Evolutionary conservation across 2,797 vertebrate genomes (phyloP).

Genomic region (Rhynchotus rufescens): DNA sequence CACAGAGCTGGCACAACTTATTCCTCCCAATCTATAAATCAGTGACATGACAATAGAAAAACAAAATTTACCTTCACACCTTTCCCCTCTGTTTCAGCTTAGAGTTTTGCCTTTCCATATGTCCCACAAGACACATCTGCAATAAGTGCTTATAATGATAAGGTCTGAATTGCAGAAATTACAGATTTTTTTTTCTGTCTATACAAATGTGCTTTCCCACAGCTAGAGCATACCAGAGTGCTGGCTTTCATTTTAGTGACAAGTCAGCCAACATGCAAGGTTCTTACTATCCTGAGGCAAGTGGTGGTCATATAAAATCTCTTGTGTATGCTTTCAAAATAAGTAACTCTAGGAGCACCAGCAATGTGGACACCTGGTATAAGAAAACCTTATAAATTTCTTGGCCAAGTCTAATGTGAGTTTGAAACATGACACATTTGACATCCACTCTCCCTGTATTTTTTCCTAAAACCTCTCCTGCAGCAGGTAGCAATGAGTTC

Average conservation of each 20-base stretch:
- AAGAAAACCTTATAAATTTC: not conserved
- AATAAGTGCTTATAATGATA: not conserved
- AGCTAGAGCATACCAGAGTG: not conserved
- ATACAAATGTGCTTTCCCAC: not conserved
- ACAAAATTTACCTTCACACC: not conserved
- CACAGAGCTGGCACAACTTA: not conserved
- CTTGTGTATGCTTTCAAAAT: not conserved
- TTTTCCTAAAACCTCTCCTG: not conserved
- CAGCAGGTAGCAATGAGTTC: not conserved
- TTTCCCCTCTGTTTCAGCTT: not conserved
- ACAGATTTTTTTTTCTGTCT: fast-evolving
- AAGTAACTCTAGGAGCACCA: not conserved
- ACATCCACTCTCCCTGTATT: not conserved
- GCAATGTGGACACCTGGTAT: not conserved
- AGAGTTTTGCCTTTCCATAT: not conserved
- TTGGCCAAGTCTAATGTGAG: not conserved
- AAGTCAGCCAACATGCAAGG: not conserved
- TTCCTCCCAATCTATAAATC: constrained; percentile 2
- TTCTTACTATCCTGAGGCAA: not conserved
- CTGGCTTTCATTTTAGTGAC: not conserved
- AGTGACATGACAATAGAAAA: not conserved
- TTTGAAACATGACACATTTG: not conserved
- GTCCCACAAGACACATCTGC: not conserved
- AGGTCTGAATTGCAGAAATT: not conserved
- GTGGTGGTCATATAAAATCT: not conserved